Evolutionary conservation across 2,888 invertebrate species (phyloP).

Genomic region (Drosophila paramelanica): DNA sequence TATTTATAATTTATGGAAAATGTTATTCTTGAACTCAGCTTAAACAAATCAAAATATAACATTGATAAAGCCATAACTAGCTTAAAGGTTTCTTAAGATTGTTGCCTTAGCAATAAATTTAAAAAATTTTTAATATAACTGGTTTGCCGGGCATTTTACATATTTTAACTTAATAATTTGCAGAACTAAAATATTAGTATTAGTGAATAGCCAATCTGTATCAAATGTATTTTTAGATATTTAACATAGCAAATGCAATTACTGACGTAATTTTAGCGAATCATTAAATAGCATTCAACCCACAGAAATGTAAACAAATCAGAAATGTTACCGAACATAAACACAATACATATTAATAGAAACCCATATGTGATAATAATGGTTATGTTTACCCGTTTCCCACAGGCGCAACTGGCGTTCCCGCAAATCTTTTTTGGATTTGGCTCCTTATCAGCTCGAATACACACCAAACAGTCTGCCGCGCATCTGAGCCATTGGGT

Average conservation of each 20-base stretch:
- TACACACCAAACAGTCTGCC: slow-evolving; percentile 35
- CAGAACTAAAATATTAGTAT: not conserved
- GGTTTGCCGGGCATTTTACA: slow-evolving; percentile 3
- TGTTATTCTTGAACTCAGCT: slow-evolving; percentile 19
- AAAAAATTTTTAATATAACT: slow-evolving; percentile 1
- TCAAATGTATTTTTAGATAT: not conserved
- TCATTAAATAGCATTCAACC: slow-evolving; percentile 9
- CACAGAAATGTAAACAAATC: slow-evolving; percentile 20
- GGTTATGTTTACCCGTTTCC: slow-evolving; percentile 18
- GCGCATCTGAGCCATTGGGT: slow-evolving; percentile 18
- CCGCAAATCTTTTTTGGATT: slow-evolving; percentile 51
- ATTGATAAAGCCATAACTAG: slow-evolving; percentile 6
- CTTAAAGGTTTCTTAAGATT: not conserved
- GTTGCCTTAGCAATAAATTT: not conserved
- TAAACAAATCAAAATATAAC: slow-evolving; percentile 6
- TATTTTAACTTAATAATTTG: not conserved
- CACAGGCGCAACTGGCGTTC: slow-evolving; percentile 20
- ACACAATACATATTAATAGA: slow-evolving; percentile 1
- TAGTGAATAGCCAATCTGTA: too few species aligned
- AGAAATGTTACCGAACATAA: not conserved
- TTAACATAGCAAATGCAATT: not conserved
- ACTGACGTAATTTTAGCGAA: not conserved
- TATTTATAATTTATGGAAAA: slow-evolving; percentile 9
- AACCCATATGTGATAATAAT: slow-evolving; percentile 1
- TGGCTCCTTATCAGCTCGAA: slow-evolving; percentile 62